A percentile compares a stretch with the other conserved stretches of the same genome.
Evolutionary conservation across 1,140 invertebrate genomes (phyloP).

Genomic region (Lethrus apterus): DNA sequence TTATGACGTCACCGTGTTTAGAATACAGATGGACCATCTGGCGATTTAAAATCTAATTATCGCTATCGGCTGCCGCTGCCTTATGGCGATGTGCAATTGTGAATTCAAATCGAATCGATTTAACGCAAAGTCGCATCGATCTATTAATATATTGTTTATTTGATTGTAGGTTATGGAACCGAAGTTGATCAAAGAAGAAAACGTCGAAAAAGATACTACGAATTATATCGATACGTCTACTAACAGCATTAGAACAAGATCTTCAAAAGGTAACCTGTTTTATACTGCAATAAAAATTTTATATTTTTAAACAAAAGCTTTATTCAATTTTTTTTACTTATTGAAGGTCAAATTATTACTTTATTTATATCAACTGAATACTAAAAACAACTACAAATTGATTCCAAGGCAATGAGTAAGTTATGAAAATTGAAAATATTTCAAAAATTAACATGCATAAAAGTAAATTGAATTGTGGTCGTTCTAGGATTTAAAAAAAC

Average conservation of each 20-base stretch:
- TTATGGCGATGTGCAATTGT: not conserved
- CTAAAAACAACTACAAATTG: no score
- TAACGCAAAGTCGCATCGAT: not conserved
- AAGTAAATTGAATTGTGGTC: no score
- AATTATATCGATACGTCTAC: slow-evolving; percentile 14
- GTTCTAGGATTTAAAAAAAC: no score
- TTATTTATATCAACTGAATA: no score
- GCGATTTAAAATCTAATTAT: slow-evolving; percentile 34
- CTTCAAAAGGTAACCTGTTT: slow-evolving; percentile 29
- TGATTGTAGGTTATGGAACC: slow-evolving; percentile 38
- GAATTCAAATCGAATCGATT: slow-evolving; percentile 5
- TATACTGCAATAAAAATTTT: not conserved
- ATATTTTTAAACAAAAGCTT: not conserved
- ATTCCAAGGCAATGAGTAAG: no score
- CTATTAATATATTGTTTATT: not conserved
- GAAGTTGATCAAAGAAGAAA: slow-evolving; percentile 40
- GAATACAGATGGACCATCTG: slow-evolving; percentile 32
- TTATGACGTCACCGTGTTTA: slow-evolving; percentile 34
- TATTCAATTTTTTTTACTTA: not conserved
- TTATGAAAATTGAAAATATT: no score
- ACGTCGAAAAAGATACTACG: slow-evolving; percentile 31
- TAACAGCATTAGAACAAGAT: slow-evolving; percentile 21
- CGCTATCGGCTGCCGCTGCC: slow-evolving; percentile 17
- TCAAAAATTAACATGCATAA: no score
- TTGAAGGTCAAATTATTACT: no score